Conservation (phyloP, 2,797 vertebrate species). For the Cyclopterus lumpus region DNA sequence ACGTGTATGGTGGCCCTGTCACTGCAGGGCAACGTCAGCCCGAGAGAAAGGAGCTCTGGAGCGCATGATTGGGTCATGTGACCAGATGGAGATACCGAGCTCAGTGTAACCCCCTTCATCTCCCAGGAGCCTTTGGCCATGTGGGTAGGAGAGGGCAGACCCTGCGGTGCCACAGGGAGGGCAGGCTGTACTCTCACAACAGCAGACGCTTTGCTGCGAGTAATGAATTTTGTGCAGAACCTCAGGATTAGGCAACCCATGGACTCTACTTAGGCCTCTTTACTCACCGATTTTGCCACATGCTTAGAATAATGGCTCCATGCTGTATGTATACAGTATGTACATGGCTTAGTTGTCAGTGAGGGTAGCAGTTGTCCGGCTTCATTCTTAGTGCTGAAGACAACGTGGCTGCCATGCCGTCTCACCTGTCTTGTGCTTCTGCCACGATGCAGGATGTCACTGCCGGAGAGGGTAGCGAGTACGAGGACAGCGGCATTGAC, state of each 20-base stretch:
- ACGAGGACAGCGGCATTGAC: constrained; percentile 95
- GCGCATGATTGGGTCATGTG: constrained; percentile 79
- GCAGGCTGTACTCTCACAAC: constrained; percentile 46
- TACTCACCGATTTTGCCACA: constrained; percentile 12
- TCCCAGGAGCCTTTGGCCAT: constrained; percentile 74
- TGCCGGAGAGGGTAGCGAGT: constrained; percentile 92
- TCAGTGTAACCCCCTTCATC: constrained; percentile 71
- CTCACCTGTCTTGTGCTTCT: constrained; percentile 68
- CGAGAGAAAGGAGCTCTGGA: constrained; percentile 69
- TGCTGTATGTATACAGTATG: constrained; percentile 21
- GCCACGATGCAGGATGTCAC: constrained; percentile 88
- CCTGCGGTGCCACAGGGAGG: constrained; percentile 61
- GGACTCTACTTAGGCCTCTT: constrained; percentile 12
- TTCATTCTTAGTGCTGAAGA: constrained; percentile 33
- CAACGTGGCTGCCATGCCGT: constrained; percentile 33
- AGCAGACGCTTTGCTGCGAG: constrained; percentile 45
- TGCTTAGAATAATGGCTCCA: constrained; percentile 30
- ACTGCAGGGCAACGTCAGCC: constrained; percentile 62
- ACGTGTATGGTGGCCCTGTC: constrained; percentile 69
- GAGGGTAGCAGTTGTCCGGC: constrained; percentile 5
- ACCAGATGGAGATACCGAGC: constrained; percentile 67
- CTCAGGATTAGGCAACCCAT: constrained; percentile 14
- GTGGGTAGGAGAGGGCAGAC: constrained; percentile 73
- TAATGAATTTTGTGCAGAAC: constrained; percentile 45
- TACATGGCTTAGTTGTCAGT: background rate